These are phyloP conservation scores for Tautogolabrus adspersus DNA, from an alignment of 2,113 vertebrate genomes.

Conservation along the genomic window DNA sequence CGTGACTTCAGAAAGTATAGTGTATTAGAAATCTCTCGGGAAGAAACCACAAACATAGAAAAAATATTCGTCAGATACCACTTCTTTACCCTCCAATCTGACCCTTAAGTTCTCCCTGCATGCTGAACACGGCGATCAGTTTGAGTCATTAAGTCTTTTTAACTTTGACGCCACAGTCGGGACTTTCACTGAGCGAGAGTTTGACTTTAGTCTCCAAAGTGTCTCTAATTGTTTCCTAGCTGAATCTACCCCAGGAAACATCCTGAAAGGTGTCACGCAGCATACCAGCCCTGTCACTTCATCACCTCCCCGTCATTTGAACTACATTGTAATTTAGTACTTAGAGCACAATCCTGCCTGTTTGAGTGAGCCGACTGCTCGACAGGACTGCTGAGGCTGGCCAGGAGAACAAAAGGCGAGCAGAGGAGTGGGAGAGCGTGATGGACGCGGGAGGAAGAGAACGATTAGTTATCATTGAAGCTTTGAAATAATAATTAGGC, in stretches of 20 bases:
- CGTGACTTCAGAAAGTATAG: too few species aligned
- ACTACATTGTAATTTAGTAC: slow-evolving; percentile 24
- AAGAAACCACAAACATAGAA: too few species aligned
- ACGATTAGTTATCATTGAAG: neutral
- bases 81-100: too few species aligned
- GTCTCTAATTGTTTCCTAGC: neutral
- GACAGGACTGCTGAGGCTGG: neutral
- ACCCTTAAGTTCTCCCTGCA: too few species aligned
- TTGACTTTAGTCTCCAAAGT: slow-evolving; percentile 10
- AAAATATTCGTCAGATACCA: too few species aligned
- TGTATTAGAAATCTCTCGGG: too few species aligned
- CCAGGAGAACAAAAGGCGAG: slow-evolving; percentile 20
- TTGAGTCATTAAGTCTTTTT: neutral
- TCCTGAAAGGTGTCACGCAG: slow-evolving; percentile 17
- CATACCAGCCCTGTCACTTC: slow-evolving; percentile 18
- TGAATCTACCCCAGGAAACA: slow-evolving; percentile 24
- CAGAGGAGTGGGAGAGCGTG: slow-evolving; percentile 31
- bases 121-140: too few species aligned
- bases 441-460: slow-evolving; percentile 25
- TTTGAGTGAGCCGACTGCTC: slow-evolving; percentile 2
- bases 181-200: neutral
- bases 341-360: neutral
- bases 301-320: slow-evolving; percentile 4
- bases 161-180: neutral
- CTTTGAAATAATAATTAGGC: neutral